Conservation (phyloP, 2,797 vertebrate genomes). For the Propithecus deckenii region DNA sequence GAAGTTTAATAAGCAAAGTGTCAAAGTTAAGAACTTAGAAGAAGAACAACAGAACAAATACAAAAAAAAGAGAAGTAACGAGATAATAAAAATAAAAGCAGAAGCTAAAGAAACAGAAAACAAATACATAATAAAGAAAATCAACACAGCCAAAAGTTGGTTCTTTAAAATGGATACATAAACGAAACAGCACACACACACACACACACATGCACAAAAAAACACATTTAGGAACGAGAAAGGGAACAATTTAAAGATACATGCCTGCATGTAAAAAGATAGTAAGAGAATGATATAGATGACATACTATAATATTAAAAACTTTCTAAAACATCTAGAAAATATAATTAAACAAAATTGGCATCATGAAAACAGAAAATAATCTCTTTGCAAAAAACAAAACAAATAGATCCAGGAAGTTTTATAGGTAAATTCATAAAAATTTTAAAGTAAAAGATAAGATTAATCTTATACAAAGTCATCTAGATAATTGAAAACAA, state of each 20-base stretch:
- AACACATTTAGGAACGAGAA: neutral
- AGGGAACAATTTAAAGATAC: neutral
- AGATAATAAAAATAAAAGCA: neutral
- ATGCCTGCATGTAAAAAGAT: neutral
- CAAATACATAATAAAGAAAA: neutral
- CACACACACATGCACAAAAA: neutral
- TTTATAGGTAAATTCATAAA: neutral
- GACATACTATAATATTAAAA: neutral
- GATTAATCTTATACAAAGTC: neutral
- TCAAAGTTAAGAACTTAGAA: neutral
- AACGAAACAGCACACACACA: neutral
- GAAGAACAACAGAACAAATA: neutral
- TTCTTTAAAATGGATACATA: neutral
- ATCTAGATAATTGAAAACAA: neutral
- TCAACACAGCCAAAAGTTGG: neutral
- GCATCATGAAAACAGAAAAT: neutral
- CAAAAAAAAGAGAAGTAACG: neutral
- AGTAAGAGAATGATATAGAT: neutral
- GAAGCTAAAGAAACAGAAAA: neutral
- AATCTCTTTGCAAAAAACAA: neutral
- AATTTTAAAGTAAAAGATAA: neutral
- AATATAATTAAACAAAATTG: neutral
- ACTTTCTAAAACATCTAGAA: slow-evolving; percentile 11
- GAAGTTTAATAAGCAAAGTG: neutral
- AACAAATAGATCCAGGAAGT: neutral